These are phyloP conservation scores for Erebia aethiops DNA, from an alignment of 2,888 invertebrate species.

Conservation along the genomic window DNA sequence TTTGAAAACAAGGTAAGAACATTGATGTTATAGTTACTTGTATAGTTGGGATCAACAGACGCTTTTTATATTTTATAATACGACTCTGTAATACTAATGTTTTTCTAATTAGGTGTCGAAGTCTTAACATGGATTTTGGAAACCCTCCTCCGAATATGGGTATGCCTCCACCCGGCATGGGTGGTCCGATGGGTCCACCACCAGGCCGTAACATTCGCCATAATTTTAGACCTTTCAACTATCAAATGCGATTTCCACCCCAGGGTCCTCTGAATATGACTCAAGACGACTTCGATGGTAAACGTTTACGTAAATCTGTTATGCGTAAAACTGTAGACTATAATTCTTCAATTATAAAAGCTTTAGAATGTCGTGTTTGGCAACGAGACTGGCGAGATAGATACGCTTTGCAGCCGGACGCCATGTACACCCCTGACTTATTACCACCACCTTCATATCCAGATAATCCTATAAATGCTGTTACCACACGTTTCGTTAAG, in stretches of 20 bases:
- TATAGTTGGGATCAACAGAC: slow-evolving; percentile 21
- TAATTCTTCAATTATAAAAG: slow-evolving; percentile 96
- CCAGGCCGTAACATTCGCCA: slow-evolving; percentile 75
- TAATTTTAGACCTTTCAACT: slow-evolving; percentile 77
- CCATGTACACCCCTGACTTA: slow-evolving; percentile 96
- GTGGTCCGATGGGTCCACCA: slow-evolving; percentile 62
- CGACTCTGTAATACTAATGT: slow-evolving; percentile 56
- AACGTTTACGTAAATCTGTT: slow-evolving; percentile 96
- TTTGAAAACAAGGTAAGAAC: slow-evolving; percentile 66
- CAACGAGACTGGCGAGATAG: slow-evolving; percentile 96
- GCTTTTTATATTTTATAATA: slow-evolving; percentile 10
- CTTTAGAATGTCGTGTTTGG: slow-evolving; percentile 96
- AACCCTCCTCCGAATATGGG: slow-evolving; percentile 75
- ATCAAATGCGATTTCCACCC: slow-evolving; percentile 79
- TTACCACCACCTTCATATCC: slow-evolving; percentile 96
- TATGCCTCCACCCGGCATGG: slow-evolving; percentile 71
- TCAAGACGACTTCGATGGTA: slow-evolving; percentile 97
- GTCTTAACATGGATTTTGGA: slow-evolving; percentile 77
- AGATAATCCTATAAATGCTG: slow-evolving; percentile 98
- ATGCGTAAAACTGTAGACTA: slow-evolving; percentile 99
- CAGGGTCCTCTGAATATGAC: slow-evolving; percentile 87
- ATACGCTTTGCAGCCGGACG: slow-evolving; percentile 95
- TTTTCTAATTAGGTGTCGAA: slow-evolving; percentile 78
- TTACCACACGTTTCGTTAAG: slow-evolving; percentile 97
- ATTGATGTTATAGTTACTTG: slow-evolving; percentile 26